Percentiles rank a stretch among this genome's conserved stretches.
phyloP scores from a whole-genome alignment of 1,140 invertebrate genomes.

The Antheraea pernyi region DNA sequence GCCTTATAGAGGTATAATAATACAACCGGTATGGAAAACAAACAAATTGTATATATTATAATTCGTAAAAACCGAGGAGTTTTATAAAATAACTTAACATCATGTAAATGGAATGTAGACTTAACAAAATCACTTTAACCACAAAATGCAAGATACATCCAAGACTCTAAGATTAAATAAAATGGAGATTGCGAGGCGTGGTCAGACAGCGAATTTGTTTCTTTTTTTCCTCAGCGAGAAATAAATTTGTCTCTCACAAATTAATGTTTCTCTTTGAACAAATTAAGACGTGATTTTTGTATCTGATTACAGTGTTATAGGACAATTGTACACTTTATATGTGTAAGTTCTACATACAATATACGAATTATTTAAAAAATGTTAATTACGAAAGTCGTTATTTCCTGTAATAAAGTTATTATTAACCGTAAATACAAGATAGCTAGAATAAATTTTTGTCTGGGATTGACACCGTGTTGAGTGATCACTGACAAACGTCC shows the following conservation, averaged over 20 bases:
- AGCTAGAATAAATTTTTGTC: neutral
- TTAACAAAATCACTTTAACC: constrained; percentile 2
- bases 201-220: constrained; percentile 9
- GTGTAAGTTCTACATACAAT: neutral
- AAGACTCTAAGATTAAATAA: constrained; percentile 14
- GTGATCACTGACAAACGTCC: neutral
- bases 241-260: neutral
- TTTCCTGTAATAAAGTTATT: no score
- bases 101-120: neutral
- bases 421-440: neutral
- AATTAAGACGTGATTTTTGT: neutral
- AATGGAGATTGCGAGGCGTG: constrained; percentile 15
- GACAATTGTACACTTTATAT: neutral
- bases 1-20: no score
- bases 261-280: neutral
- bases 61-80: no score
- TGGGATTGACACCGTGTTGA: neutral
- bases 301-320: neutral
- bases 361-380: no score
- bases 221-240: neutral
- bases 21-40: no score
- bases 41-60: no score
- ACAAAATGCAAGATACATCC: constrained; percentile 9
- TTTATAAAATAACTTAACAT: neutral
- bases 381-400: no score